Percentiles rank a stretch among this genome's conserved stretches.
phyloP scores from a whole-genome alignment of 2,113 vertebrate genomes.

The Narcine bancroftii region DNA sequence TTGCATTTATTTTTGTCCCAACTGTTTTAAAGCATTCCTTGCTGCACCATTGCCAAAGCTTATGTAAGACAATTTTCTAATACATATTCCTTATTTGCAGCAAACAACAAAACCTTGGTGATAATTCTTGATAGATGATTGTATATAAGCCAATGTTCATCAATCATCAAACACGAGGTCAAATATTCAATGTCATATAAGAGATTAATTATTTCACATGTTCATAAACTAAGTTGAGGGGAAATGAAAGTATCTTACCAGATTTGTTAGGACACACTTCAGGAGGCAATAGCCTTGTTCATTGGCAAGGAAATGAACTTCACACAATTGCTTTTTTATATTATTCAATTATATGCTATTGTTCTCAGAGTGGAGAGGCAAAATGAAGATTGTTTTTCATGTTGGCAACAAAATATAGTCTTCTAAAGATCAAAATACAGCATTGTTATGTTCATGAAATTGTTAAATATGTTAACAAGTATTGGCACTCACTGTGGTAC shows the following conservation, averaged over 20 bases:
- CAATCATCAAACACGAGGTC: neutral
- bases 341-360: constrained; percentile 20
- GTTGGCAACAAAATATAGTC: neutral
- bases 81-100: neutral
- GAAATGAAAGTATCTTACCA: constrained; percentile 14
- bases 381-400: neutral
- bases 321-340: constrained; percentile 27
- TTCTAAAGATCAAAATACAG: neutral
- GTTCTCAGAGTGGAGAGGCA: neutral
- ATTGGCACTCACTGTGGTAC: neutral
- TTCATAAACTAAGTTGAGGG: neutral
- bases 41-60: constrained; percentile 6
- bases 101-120: neutral
- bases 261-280: neutral
- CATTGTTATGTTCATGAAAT: neutral
- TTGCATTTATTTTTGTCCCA: neutral
- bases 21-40: constrained; percentile 8
- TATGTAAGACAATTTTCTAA: constrained; percentile 5
- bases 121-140: neutral
- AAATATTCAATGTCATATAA: constrained; percentile 26
- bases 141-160: constrained; percentile 1
- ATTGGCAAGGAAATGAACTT: constrained; percentile 28
- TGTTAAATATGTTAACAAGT: neutral
- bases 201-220: constrained; percentile 14
- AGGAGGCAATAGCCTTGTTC: neutral